phyloP scores from a whole-genome alignment of 2,113 vertebrate species.

The Pachyramphus minor region DNA sequence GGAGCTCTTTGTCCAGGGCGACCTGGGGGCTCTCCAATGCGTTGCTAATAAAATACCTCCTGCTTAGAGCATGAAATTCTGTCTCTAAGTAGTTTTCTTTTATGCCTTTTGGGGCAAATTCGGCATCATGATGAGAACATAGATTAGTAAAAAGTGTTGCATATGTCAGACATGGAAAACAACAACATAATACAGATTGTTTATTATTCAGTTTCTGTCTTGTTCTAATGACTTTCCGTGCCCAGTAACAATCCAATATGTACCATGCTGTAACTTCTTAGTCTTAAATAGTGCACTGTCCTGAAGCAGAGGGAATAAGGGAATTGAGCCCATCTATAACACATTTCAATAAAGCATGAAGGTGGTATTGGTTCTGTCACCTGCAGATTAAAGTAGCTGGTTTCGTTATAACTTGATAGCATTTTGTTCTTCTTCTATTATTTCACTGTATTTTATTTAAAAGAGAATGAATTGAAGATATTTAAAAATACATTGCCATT shows the following conservation, averaged over 20 bases:
- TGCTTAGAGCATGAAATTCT: too few relatives aligned
- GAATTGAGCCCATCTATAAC: slow-evolving; percentile 28
- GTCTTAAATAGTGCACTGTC: not conserved
- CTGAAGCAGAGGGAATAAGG: not conserved
- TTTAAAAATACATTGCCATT: slow-evolving; percentile 47
- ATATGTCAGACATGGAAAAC: not conserved
- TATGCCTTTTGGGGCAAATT: too few relatives aligned
- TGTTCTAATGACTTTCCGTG: not conserved
- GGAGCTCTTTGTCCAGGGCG: too few relatives aligned
- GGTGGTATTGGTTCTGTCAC: slow-evolving; percentile 47
- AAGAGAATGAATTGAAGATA: slow-evolving; percentile 18
- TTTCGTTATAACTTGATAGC: not conserved
- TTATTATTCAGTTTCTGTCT: not conserved
- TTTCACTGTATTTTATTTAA: slow-evolving; percentile 42
- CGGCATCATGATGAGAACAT: not conserved
- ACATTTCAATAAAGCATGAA: slow-evolving; percentile 47
- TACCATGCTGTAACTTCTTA: not conserved
- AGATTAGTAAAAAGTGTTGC: rapidly evolving
- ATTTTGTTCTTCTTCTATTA: slow-evolving; percentile 39
- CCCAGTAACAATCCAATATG: not conserved
- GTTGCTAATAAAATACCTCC: too few relatives aligned
- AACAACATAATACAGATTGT: not conserved
- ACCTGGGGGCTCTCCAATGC: too few relatives aligned
- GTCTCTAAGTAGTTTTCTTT: too few relatives aligned
- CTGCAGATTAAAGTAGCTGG: not conserved